phyloP scores from a whole-genome alignment of 2,797 vertebrate species.

The Todus mexicanus region DNA sequence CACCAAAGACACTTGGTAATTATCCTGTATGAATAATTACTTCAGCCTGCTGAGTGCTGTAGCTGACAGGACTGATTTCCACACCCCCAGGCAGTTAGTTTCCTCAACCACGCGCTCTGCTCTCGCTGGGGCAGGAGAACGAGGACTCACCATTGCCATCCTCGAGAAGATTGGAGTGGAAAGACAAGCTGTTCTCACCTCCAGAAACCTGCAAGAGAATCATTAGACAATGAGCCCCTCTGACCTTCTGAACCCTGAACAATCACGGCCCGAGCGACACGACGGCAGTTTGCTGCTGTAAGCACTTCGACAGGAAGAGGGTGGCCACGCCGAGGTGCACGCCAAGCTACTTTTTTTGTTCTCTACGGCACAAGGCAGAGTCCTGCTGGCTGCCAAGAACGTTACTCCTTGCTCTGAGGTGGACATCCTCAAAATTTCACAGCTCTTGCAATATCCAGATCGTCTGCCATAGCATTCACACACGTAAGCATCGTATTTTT shows the following conservation, averaged over 20 bases:
- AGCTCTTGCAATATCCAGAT: background rate
- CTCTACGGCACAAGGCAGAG: background rate
- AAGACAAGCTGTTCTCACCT: slow-evolving; percentile 56
- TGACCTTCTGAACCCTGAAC: background rate
- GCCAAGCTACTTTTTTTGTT: background rate
- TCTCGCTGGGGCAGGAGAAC: background rate
- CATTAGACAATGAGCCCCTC: background rate
- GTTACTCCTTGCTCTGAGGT: background rate
- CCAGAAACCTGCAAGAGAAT: slow-evolving; percentile 61
- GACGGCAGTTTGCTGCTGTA: background rate
- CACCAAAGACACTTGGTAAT: background rate
- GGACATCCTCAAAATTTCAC: background rate
- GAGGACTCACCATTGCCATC: slow-evolving; percentile 62
- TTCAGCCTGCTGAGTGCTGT: background rate
- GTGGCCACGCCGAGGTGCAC: background rate
- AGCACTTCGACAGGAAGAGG: background rate
- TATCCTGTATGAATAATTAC: background rate
- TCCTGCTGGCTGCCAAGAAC: background rate
- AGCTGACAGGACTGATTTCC: background rate
- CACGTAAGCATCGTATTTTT: background rate
- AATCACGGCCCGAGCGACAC: background rate
- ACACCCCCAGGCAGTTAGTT: background rate
- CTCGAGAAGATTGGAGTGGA: slow-evolving; percentile 34
- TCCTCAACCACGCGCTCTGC: background rate
- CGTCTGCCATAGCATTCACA: background rate